Evolutionary conservation across 1,140 invertebrate genomes (phyloP), one percentile per base, ranked within the genome.

Genomic region (Phocides pigmalion): DNA sequence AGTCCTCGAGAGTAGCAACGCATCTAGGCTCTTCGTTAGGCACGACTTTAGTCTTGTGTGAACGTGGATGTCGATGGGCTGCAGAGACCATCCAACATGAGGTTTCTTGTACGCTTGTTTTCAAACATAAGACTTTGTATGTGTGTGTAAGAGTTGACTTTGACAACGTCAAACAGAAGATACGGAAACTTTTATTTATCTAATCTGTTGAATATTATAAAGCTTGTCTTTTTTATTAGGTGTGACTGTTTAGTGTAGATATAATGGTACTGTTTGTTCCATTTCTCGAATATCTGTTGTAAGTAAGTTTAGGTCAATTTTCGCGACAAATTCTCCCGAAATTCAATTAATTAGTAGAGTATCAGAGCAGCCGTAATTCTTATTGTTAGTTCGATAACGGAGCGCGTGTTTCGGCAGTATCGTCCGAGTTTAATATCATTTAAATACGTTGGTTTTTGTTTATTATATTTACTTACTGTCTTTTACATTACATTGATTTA

Each of bases 271-370:
- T 54, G 35, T 3, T 42, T 0, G 37, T 42, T 42, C 39, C 19
- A 28, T 42, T 56, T 54, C 16, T 39, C 17, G 37, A 56, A 37
- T 54, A 54, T 56, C 37, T 37, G 41, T 42, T 74, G 41, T 76
- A 68, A 77, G 84, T 90, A 90, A 90, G 78, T 83, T 86, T 87
- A 88, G 79, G 87, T 90, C 86, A 90, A 90, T 90, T 90, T 86
- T 87, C 79, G 84, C 87, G 88, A 89, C 82, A 89, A 89, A 90
- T 89, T 90, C 86, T 90, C 88, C 88, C 88, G 86, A 90, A 89
- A 90, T 88, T 90, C 88, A 90, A 90, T 89, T 90, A 90, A 83
- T 90, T 87, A 86, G 88, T 89, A 89, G 85, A 71, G 62, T 80
- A 72, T 79, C 72, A 77, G 78, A 72, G 76, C 81, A 79, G 76